Base-by-base conservation (phyloP, 2,797 vertebrate species). In the Carcharodon carcharias region DNA sequence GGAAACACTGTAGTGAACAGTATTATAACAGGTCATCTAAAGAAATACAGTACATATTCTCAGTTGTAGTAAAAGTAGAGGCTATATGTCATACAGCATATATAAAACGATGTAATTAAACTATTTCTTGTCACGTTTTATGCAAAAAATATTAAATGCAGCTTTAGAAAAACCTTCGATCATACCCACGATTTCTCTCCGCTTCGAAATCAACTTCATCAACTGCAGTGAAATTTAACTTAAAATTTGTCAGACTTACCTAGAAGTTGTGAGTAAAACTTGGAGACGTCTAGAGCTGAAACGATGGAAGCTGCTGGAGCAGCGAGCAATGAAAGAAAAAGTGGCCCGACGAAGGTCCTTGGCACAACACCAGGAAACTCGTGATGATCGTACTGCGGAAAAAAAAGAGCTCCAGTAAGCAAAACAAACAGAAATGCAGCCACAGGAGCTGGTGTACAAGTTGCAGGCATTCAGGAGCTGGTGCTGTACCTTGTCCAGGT, bases 281-380 rank as follows among this genome's bases (percentile, higher is more conserved):
- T 99, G 4, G 99, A 98, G 4, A 96, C 97, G 54, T 98, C 98
- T 96, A 99, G 96, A 95, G 98, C 96, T 0, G 98, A 98, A 1
- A 98, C 97, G 87, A 98, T 3, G 35, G 96, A 98, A 21, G 99
- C 98, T 2, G 96, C 96, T 0, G 99, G 99, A 89, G 98, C 98
- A 97, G 98, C 98, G 96, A 99, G 97, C 0, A 96, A 89, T 0
- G 98, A 98, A 35, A 99, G 97, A 96, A 98, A 97, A 96, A 99
- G 96, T 0, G 99, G 99, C 65, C 99, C 99, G 0, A 99, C 97
- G 97, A 99, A 99, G 0, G 99, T 99, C 96, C 99, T 98, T 58
- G 99, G 99, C 50, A 99, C 99, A 73, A 99, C 99, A 16, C 99
- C 99, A 0, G 99, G 99, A 96, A 99, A 99, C 96, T 99, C 98